Evolutionary conservation across 2,888 invertebrate genomes (phyloP), one percentile per base, ranked within the genome.

Genomic region (Habrosyne pyritoides): DNA sequence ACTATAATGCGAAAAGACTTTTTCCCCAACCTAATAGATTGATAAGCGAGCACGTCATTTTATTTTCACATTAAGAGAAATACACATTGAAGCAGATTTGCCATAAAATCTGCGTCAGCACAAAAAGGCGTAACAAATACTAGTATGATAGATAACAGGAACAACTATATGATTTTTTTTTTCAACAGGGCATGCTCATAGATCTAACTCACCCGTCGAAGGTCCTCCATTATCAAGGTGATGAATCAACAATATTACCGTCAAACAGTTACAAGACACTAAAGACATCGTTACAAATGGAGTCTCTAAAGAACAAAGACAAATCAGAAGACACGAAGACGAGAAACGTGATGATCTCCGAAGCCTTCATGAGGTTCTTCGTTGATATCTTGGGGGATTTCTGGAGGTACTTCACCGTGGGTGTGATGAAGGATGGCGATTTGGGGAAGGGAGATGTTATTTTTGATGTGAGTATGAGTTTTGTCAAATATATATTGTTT

Each of bases 211-310:
- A 81, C 2, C 93, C 93, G 0, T 90, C 94, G 3, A 91, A 93
- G 57, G 93, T 97, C 0, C 73, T 96, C 0, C 93, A 93, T 71
- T 94, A 94, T 63, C 95, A 95, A 63, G 96, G 96, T 0, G 97
- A 97, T 81, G 97, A 97, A 73, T 93, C 94, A 0, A 95, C 95
- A 4, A 96, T 97, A 26, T 86, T 97, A 18, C 97, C 97, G 0
- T 93, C 94, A 1, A 92, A 94, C 47, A 92, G 96, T 57, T 94
- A 95, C 61, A 95, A 96, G 69, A 95, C 95, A 0, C 86, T 97
- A 28, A 94, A 94, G 69, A 94, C 91, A 0, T 84, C 93, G 0
- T 67, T 93, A 0, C 89, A 93, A 46, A 87, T 93, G 87, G 92
- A 91, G 52, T 80, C 86, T 0, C 66, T 69, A 3, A 87, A 81